A percentile compares a stretch with the other conserved stretches of the same genome.
Evolutionary conservation across 2,113 vertebrate genomes (phyloP).

Genomic region (Dromaius novaehollandiae): DNA sequence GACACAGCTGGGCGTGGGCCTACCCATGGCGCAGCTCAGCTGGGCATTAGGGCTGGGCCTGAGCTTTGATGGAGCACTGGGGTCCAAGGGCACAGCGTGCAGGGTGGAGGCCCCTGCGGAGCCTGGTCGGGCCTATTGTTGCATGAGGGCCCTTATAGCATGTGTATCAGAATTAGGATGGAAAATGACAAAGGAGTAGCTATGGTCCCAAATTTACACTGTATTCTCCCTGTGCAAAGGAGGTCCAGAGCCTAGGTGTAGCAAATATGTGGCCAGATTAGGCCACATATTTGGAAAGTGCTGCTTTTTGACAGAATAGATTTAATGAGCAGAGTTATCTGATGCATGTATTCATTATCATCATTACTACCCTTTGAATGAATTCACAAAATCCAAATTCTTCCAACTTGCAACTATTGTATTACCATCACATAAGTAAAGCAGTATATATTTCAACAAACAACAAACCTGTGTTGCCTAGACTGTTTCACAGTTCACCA

Average conservation of each 20-base stretch:
- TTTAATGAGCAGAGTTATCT: too few species aligned
- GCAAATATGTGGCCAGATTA: neutral
- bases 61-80: neutral
- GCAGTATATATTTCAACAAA: neutral
- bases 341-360: neutral
- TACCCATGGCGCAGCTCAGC: too few species aligned
- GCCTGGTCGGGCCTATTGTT: too few species aligned
- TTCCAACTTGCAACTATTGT: neutral
- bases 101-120: too few species aligned
- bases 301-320: neutral
- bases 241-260: neutral
- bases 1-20: too few species aligned
- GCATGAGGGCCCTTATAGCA: too few species aligned
- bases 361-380: neutral
- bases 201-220: neutral
- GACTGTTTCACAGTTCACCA: constrained; percentile 34
- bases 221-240: neutral
- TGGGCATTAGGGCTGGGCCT: neutral
- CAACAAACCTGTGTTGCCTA: constrained; percentile 34
- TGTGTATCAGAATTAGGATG: neutral
- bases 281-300: neutral
- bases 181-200: neutral
- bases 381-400: neutral
- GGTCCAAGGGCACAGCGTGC: too few species aligned
- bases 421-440: neutral